A percentile compares a stretch with the other conserved stretches of the same genome.
phyloP scores from a whole-genome alignment of 2,113 vertebrate genomes.

The Sinocyclocheilus maitianheensis region DNA sequence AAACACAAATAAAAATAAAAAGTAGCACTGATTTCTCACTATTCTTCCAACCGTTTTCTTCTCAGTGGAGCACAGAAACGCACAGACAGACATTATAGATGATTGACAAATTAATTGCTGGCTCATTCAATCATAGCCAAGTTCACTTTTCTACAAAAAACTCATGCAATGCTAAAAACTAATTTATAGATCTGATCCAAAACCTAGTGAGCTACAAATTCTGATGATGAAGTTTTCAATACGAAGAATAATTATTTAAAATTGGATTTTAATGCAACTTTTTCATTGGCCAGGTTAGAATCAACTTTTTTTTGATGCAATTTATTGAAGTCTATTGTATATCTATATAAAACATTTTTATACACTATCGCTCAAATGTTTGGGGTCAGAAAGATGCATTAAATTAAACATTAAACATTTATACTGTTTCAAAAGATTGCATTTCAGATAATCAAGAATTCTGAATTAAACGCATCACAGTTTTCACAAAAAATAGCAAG shows the following conservation, averaged over 20 bases:
- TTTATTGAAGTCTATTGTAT: background rate
- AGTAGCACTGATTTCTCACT: conserved; percentile 8
- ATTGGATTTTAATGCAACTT: background rate
- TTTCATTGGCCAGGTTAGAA: background rate
- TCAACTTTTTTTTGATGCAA: background rate
- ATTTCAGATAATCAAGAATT: too few species aligned
- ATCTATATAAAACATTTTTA: background rate
- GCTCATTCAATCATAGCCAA: background rate
- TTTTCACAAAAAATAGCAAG: too few species aligned
- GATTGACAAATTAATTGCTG: conserved; percentile 7
- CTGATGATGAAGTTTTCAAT: background rate
- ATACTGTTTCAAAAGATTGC: background rate
- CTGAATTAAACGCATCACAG: too few species aligned
- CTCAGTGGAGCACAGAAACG: conserved; percentile 33
- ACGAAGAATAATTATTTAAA: background rate
- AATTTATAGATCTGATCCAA: background rate
- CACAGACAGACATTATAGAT: conserved; percentile 22
- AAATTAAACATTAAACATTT: background rate
- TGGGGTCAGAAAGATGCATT: background rate
- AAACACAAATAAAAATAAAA: background rate
- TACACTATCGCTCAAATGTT: background rate
- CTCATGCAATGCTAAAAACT: background rate
- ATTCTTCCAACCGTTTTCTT: conserved; percentile 15
- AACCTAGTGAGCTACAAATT: background rate
- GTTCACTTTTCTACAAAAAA: background rate